Evolutionary conservation across 1,140 invertebrate genomes (phyloP).

Genomic region (Spodoptera litura): DNA sequence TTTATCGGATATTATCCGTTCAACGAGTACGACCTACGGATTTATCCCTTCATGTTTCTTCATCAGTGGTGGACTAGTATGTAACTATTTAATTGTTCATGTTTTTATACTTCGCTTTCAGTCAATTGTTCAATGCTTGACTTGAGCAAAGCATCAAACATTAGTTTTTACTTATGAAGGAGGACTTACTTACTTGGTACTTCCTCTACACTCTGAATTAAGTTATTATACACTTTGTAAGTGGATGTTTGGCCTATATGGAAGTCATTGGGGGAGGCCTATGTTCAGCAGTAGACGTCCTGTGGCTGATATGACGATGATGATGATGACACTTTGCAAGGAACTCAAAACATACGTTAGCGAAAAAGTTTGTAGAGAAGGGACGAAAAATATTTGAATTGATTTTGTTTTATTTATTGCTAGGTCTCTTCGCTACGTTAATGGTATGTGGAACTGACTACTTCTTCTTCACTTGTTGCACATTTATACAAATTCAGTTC

Average conservation of each 20-base stretch:
- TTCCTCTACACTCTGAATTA: too few relatives aligned
- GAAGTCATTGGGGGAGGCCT: too few relatives aligned
- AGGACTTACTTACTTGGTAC: too few relatives aligned
- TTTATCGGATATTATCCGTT: slow-evolving; percentile 23
- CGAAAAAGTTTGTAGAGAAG: too few relatives aligned
- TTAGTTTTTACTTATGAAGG: background rate
- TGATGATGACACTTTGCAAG: too few relatives aligned
- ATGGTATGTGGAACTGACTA: background rate
- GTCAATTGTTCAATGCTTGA: too few relatives aligned
- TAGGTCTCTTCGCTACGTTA: background rate
- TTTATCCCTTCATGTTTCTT: slow-evolving; percentile 3
- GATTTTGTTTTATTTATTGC: background rate
- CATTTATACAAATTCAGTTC: slow-evolving; percentile 32
- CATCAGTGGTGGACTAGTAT: slow-evolving; percentile 13
- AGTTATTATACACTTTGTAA: too few relatives aligned
- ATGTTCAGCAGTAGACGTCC: too few relatives aligned
- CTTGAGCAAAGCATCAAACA: background rate
- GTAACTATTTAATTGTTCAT: background rate
- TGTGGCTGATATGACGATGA: too few relatives aligned
- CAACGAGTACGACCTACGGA: background rate
- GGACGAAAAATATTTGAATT: background rate
- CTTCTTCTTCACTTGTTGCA: slow-evolving; percentile 28
- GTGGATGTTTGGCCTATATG: too few relatives aligned
- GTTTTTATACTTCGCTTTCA: too few relatives aligned
- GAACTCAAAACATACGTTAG: too few relatives aligned